Conservation (phyloP, 2,888 invertebrate genomes). For the Biston stratarius region DNA sequence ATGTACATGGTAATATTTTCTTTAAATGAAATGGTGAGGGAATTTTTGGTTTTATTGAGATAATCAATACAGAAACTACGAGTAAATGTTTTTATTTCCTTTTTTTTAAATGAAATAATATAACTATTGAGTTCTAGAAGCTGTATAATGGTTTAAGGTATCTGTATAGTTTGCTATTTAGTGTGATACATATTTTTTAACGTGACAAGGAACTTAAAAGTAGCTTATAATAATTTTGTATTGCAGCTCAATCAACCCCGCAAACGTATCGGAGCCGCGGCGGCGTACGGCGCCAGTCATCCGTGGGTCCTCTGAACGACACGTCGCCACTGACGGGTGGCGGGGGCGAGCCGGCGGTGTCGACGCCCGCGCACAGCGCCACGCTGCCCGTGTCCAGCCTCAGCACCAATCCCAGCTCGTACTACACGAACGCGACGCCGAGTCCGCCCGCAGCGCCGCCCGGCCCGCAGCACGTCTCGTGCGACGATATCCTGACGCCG, state of each 20-base stretch:
- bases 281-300: constrained; percentile 87
- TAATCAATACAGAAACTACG: too few relatives aligned
- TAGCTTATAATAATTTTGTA: neutral
- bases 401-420: constrained; percentile 84
- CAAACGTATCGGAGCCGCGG: constrained; percentile 86
- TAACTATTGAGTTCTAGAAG: too few relatives aligned
- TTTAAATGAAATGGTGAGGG: neutral
- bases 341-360: constrained; percentile 74
- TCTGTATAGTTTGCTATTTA: neutral
- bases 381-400: constrained; percentile 85
- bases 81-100: too few relatives aligned
- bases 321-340: constrained; percentile 77
- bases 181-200: neutral
- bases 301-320: constrained; percentile 87
- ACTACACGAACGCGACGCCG: constrained; percentile 88
- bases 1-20: constrained; percentile 41
- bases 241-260: constrained; percentile 88
- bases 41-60: neutral
- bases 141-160: too few relatives aligned
- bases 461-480: constrained; percentile 76
- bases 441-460: constrained; percentile 82
- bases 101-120: too few relatives aligned
- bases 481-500: constrained; percentile 79
- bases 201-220: neutral
- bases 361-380: constrained; percentile 81